These are phyloP conservation scores for Polydrusus tereticollis DNA, from an alignment of 2,888 invertebrate genomes.

Conservation along the genomic window DNA sequence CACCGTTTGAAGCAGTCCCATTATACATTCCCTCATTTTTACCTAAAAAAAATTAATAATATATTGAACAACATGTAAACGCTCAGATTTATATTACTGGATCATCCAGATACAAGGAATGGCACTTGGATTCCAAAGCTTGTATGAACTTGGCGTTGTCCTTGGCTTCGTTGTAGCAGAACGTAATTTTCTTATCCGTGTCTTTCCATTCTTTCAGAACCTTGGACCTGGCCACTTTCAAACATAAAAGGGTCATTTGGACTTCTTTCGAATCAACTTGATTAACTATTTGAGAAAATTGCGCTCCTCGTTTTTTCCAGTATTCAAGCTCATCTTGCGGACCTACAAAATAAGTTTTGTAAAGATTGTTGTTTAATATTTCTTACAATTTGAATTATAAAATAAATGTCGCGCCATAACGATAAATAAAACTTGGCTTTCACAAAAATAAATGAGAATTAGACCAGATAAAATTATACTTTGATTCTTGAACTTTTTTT, in stretches of 20 bases:
- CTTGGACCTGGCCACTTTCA: slow-evolving; percentile 83
- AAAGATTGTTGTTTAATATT: too few relatives aligned
- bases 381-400: too few relatives aligned
- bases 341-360: slow-evolving; percentile 74
- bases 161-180: slow-evolving; percentile 95
- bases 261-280: slow-evolving; percentile 83
- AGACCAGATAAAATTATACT: too few relatives aligned
- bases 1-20: slow-evolving; percentile 92
- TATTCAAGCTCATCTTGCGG: slow-evolving; percentile 96
- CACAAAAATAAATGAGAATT: too few relatives aligned
- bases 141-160: slow-evolving; percentile 97
- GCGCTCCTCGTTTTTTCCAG: slow-evolving; percentile 95
- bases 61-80: too few relatives aligned
- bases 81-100: slow-evolving; percentile 86
- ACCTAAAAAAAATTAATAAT: slow-evolving; percentile 69
- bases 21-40: slow-evolving; percentile 90
- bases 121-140: slow-evolving; percentile 94
- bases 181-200: slow-evolving; percentile 90
- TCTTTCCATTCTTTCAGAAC: slow-evolving; percentile 86
- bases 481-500: too few relatives aligned
- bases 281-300: slow-evolving; percentile 88
- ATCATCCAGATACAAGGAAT: slow-evolving; percentile 91
- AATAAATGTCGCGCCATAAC: too few relatives aligned
- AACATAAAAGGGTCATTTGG: slow-evolving; percentile 80
- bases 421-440: too few relatives aligned